Base-by-base conservation (phyloP, 2,113 vertebrate species). In the Equus przewalskii region DNA sequence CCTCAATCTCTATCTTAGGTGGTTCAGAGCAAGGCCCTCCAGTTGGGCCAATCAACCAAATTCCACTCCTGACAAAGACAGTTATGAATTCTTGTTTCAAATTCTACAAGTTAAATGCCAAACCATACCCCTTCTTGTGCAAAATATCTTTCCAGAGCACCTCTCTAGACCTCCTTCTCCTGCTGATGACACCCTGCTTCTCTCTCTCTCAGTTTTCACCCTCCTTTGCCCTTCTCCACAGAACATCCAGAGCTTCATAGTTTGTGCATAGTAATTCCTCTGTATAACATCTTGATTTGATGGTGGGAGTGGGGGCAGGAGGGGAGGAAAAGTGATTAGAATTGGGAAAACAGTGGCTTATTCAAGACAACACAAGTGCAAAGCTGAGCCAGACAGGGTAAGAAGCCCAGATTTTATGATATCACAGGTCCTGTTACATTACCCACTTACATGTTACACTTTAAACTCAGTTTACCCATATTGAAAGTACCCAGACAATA, bases 81-180 rank as follows among this genome's bases (percentile, higher is more conserved):
- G n/a, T 86, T 96, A 64, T 78, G 36, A 93, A 76, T 87, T 93
- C 49, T 82, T 16, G 19, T 70, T 69, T 72, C 33, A 69, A 93
- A 56, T 83, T 56, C 22, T 46, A 87, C 33, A 65, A 76, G 36
- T 88, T 87, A 56, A 90, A 36, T 75, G 51, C 8, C 24, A 90
- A 94, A 86, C n/a, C 58, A 83, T 73, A 70, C 9, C 30, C 33
- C 2, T 75, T 92, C 24, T 76, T 54, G 81, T 36, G 56, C 21
- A 96, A 82, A 89, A 49, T 67, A 72, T 73, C 46, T 83, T 94
- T 95, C 41, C 10, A 56, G 30, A 90, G 41, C 18, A 84, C 18
- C 16, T 94, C 16, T 73, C 65, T 91, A 41, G 54, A 56, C 12
- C 1, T 33, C 30, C 3, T 91, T 49, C 36, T 79, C 41, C 21